Conservation (phyloP, 1,140 invertebrate species). For the Drosophila pallidifrons region DNA sequence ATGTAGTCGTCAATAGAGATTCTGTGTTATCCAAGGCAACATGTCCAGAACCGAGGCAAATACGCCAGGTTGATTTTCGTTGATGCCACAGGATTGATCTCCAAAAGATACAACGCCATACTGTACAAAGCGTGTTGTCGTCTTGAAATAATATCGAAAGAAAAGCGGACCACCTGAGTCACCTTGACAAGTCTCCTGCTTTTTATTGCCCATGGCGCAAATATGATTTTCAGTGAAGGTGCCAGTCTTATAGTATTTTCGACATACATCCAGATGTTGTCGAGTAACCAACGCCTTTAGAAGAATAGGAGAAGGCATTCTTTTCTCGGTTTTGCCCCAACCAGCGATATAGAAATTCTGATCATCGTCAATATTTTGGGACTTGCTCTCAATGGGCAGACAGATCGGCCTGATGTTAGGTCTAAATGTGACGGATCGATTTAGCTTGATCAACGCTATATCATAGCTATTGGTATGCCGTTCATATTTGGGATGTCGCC, state of each 20-base stretch:
- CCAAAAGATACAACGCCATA: conserved; percentile 75
- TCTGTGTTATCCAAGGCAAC: conserved; percentile 81
- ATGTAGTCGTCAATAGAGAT: conserved; percentile 56
- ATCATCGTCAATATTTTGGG: conserved; percentile 45
- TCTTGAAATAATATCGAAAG: conserved; percentile 52
- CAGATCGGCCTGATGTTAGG: conserved; percentile 74
- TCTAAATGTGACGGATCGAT: conserved; percentile 49
- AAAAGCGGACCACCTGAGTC: conserved; percentile 91
- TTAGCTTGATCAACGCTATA: conserved; percentile 87
- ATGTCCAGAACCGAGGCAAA: conserved; percentile 76
- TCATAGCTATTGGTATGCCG: conserved; percentile 87
- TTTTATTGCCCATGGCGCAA: conserved; percentile 88
- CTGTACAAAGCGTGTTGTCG: conserved; percentile 59
- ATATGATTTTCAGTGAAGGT: conserved; percentile 86
- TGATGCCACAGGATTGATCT: conserved; percentile 54
- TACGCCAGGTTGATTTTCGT: conserved; percentile 63
- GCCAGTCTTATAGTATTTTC: conserved; percentile 46
- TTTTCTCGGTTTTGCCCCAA: conserved; percentile 68
- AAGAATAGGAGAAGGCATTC: conserved; percentile 26
- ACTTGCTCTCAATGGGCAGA: conserved; percentile 60
- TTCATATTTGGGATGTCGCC: conserved; percentile 87
- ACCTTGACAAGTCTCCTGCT: conserved; percentile 87
- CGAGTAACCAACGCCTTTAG: conserved; percentile 53
- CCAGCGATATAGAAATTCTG: conserved; percentile 69
- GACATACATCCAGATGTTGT: conserved; percentile 46